These are phyloP conservation scores for Dolichoris vasculosae DNA, from an alignment of 1,140 invertebrate species.

Conservation along the genomic window DNA sequence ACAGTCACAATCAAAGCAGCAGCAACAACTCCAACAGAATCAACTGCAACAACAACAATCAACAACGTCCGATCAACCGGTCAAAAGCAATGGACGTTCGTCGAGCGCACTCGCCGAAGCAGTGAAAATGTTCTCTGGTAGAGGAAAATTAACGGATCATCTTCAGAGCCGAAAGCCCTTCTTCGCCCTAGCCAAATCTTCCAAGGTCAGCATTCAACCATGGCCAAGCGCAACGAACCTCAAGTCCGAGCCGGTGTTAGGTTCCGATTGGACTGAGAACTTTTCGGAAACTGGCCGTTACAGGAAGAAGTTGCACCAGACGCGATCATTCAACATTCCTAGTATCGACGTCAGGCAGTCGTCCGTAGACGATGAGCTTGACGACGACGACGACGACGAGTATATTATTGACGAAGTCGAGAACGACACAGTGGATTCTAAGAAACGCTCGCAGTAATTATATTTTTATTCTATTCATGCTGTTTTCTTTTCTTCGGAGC, in stretches of 20 bases:
- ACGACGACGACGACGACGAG: constrained; percentile 41
- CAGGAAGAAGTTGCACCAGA: constrained; percentile 38
- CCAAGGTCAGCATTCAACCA: constrained; percentile 61
- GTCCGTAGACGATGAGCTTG: constrained; percentile 42
- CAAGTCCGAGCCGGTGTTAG: constrained; percentile 14
- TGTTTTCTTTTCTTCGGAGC: background rate
- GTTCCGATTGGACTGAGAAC: constrained; percentile 14
- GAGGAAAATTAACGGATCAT: constrained; percentile 52
- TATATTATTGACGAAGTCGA: background rate
- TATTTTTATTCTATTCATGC: background rate
- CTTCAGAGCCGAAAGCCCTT: constrained; percentile 65
- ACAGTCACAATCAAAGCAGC: background rate
- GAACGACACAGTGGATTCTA: constrained; percentile 12
- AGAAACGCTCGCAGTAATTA: constrained; percentile 29
- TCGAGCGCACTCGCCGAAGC: constrained; percentile 59
- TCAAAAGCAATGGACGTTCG: constrained; percentile 57
- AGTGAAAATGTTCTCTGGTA: constrained; percentile 62
- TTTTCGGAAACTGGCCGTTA: background rate
- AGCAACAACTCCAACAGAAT: constrained; percentile 7
- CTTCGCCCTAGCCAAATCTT: constrained; percentile 56
- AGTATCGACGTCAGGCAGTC: constrained; percentile 54
- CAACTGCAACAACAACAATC: background rate
- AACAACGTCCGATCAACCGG: background rate
- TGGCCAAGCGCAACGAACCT: constrained; percentile 69
- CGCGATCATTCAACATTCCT: constrained; percentile 55